Evolutionary conservation across 2,888 invertebrate species (phyloP).

Genomic region (Thera britannica): DNA sequence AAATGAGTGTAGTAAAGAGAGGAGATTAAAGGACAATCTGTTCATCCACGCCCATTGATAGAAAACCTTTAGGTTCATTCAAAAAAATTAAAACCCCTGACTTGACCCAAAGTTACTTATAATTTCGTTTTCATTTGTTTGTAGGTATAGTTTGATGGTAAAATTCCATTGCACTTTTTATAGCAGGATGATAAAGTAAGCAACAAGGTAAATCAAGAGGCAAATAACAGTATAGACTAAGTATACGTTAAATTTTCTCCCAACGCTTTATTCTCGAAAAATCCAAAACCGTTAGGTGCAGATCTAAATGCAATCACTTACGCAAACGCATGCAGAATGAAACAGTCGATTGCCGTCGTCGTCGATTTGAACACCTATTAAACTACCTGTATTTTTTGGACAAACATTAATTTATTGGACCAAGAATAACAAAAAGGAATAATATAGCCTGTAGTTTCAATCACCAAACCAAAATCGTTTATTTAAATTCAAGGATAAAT

Average conservation of each 20-base stretch:
- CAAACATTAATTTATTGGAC: no score
- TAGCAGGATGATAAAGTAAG: background rate
- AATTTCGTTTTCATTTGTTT: background rate
- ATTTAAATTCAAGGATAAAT: constrained; percentile 36
- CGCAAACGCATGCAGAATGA: constrained; percentile 6
- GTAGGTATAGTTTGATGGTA: background rate
- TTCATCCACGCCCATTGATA: background rate
- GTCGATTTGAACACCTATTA: background rate
- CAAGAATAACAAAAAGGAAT: no score
- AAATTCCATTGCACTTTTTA: no score
- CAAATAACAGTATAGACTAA: background rate
- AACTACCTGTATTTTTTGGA: background rate
- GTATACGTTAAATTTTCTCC: background rate
- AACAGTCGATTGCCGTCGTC: background rate
- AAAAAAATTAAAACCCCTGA: no score
- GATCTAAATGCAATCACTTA: constrained; percentile 1
- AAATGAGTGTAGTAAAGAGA: constrained; percentile 42
- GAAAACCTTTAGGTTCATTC: background rate
- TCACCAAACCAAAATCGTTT: background rate
- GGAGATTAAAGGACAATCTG: constrained; percentile 11
- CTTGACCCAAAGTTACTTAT: no score
- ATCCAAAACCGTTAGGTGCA: background rate
- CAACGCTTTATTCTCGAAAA: constrained; percentile 10
- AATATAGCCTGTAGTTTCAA: no score
- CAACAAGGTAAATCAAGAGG: background rate